Evolutionary conservation across 2,888 invertebrate species (phyloP).

Genomic region (Oscheius onirici): DNA sequence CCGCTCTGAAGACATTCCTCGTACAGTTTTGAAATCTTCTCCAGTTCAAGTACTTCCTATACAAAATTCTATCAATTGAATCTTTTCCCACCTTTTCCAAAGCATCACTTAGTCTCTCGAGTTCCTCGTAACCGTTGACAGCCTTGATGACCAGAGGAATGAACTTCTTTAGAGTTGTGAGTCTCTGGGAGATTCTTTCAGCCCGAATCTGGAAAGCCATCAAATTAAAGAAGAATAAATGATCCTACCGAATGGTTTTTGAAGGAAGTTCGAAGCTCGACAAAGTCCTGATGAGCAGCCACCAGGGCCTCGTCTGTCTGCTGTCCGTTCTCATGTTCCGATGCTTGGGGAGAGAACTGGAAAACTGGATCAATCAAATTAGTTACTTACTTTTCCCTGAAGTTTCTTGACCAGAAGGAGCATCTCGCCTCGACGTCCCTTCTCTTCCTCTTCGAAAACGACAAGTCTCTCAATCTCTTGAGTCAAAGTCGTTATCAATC

Average conservation of each 20-base stretch:
- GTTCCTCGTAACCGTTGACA: conserved; percentile 39
- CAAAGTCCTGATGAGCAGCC: conserved; percentile 39
- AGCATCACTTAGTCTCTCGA: conserved; percentile 36
- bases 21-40: conserved; percentile 40
- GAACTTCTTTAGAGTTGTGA: conserved; percentile 42
- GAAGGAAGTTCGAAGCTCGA: conserved; percentile 45
- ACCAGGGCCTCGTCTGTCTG: conserved; percentile 24
- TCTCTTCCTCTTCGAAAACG: conserved; percentile 47
- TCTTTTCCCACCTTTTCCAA: conserved; percentile 27
- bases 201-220: conserved; percentile 39
- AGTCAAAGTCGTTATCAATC: conserved; percentile 38
- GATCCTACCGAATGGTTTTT: conserved; percentile 48
- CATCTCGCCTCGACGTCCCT: conserved; percentile 44
- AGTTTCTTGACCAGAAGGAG: conserved; percentile 36
- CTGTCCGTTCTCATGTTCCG: conserved; percentile 26
- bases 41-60: conserved; percentile 37
- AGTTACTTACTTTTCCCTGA: conserved; percentile 9
- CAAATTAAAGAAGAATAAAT: not conserved
- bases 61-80: not conserved
- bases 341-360: conserved; percentile 5
- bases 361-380: not conserved
- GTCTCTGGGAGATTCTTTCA: conserved; percentile 47
- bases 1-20: conserved; percentile 46
- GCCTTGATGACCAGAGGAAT: conserved; percentile 38
- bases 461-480: conserved; percentile 45